phyloP scores from a whole-genome alignment of 1,140 invertebrate species.

The Drosophila eugracilis region DNA sequence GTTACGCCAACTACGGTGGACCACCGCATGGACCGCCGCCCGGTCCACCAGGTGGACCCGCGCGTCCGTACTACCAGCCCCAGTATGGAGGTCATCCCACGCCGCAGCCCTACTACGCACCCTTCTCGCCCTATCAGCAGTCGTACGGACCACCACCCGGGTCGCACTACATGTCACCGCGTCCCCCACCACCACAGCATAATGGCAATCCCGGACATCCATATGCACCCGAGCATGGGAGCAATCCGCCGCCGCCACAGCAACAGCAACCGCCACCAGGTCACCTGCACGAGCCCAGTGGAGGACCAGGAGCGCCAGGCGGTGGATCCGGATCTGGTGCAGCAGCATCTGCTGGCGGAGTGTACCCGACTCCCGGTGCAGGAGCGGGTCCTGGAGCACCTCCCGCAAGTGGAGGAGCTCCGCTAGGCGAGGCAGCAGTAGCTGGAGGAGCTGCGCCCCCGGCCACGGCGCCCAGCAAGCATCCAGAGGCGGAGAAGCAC shows the following conservation, averaged over 20 bases:
- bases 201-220: slow-evolving; percentile 45
- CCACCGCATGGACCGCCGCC: slow-evolving; percentile 78
- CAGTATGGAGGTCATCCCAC: slow-evolving; percentile 87
- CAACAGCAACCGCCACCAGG: slow-evolving; percentile 28
- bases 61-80: slow-evolving; percentile 88
- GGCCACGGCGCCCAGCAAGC: slow-evolving; percentile 35
- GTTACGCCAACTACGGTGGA: slow-evolving; percentile 78
- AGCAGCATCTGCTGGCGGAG: neutral
- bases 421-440: slow-evolving; percentile 7
- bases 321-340: neutral
- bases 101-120: slow-evolving; percentile 87
- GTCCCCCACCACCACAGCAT: slow-evolving; percentile 72
- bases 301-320: slow-evolving; percentile 3
- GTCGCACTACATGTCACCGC: slow-evolving; percentile 81
- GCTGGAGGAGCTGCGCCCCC: slow-evolving; percentile 6
- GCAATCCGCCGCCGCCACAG: slow-evolving; percentile 34
- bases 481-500: slow-evolving; percentile 53
- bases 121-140: slow-evolving; percentile 87
- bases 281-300: slow-evolving; percentile 38
- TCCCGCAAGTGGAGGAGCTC: slow-evolving; percentile 5
- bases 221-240: slow-evolving; percentile 52
- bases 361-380: slow-evolving; percentile 10
- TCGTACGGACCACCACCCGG: slow-evolving; percentile 87
- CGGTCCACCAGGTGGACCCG: slow-evolving; percentile 85
- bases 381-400: slow-evolving; percentile 5